Evolutionary conservation across 2,888 invertebrate genomes (phyloP).

Genomic region (Tinea pellionella): DNA sequence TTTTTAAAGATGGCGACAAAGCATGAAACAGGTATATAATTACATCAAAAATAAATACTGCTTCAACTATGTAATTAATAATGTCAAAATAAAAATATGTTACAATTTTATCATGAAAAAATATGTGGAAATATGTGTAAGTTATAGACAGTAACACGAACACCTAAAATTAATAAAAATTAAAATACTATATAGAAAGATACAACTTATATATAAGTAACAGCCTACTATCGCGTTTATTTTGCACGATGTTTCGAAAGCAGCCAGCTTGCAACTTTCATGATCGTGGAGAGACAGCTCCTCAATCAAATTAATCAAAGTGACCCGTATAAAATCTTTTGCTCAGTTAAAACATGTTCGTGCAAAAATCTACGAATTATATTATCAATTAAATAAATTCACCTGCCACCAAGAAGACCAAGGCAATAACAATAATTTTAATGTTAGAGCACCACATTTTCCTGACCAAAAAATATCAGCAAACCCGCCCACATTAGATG

Average conservation of each 20-base stretch:
- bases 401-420: conserved; percentile 46
- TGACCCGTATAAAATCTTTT: too few relatives aligned
- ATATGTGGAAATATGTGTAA: conserved; percentile 22
- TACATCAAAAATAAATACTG: conserved; percentile 35
- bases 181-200: background rate
- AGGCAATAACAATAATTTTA: conserved; percentile 27
- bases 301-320: too few relatives aligned
- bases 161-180: conserved; percentile 28
- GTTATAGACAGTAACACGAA: conserved; percentile 30
- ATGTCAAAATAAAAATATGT: background rate
- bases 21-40: conserved; percentile 34
- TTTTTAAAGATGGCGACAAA: conserved; percentile 41
- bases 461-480: conserved; percentile 36
- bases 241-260: too few relatives aligned
- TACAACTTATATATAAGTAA: background rate
- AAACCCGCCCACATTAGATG: background rate
- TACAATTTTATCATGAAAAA: background rate
- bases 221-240: too few relatives aligned
- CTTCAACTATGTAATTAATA: conserved; percentile 22
- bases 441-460: conserved; percentile 27
- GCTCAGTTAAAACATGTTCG: too few relatives aligned
- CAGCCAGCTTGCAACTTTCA: too few relatives aligned
- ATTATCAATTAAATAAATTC: too few relatives aligned
- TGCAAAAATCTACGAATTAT: too few relatives aligned
- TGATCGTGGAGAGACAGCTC: too few relatives aligned